Conservation (phyloP, 2,888 invertebrate species). For the Yponomeuta cagnagella region DNA sequence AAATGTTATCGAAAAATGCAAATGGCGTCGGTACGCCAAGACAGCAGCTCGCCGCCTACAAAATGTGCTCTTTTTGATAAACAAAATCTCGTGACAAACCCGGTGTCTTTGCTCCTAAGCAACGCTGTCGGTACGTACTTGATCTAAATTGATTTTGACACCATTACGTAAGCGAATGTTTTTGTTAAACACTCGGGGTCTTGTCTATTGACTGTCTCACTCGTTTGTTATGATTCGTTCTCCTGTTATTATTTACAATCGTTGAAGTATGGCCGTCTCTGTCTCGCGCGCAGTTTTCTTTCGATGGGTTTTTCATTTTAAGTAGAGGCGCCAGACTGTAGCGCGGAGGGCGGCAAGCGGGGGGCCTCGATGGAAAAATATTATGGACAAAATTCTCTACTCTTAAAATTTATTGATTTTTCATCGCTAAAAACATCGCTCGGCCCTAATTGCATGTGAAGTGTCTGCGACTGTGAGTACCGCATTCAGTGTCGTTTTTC, state of each 20-base stretch:
- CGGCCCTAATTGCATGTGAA: slow-evolving; percentile 59
- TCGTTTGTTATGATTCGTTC: slow-evolving; percentile 68
- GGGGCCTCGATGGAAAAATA: slow-evolving; percentile 59
- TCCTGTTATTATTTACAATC: slow-evolving; percentile 67
- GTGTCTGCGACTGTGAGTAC: slow-evolving; percentile 47
- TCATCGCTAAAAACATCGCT: slow-evolving; percentile 58
- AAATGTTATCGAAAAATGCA: not conserved
- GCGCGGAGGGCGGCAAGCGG: slow-evolving; percentile 45
- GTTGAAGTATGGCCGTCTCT: slow-evolving; percentile 59
- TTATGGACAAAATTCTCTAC: slow-evolving; percentile 60
- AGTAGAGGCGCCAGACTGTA: slow-evolving; percentile 44
- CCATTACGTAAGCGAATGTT: slow-evolving; percentile 52
- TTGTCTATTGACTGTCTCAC: slow-evolving; percentile 47
- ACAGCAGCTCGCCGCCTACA: slow-evolving; percentile 43
- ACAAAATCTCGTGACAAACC: slow-evolving; percentile 18
- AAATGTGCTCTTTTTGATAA: slow-evolving; percentile 54
- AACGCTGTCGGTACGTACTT: slow-evolving; percentile 29
- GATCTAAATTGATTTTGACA: slow-evolving; percentile 19
- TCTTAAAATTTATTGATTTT: slow-evolving; percentile 75
- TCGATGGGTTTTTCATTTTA: slow-evolving; percentile 63
- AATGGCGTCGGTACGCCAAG: slow-evolving; percentile 56
- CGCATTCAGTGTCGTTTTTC: slow-evolving; percentile 41
- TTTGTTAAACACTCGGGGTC: slow-evolving; percentile 36
- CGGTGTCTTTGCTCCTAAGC: slow-evolving; percentile 18
- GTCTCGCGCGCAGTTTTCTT: slow-evolving; percentile 61